These are phyloP conservation scores for Tenthredo scrophulariae DNA, from an alignment of 2,888 invertebrate genomes.

Conservation along the genomic window DNA sequence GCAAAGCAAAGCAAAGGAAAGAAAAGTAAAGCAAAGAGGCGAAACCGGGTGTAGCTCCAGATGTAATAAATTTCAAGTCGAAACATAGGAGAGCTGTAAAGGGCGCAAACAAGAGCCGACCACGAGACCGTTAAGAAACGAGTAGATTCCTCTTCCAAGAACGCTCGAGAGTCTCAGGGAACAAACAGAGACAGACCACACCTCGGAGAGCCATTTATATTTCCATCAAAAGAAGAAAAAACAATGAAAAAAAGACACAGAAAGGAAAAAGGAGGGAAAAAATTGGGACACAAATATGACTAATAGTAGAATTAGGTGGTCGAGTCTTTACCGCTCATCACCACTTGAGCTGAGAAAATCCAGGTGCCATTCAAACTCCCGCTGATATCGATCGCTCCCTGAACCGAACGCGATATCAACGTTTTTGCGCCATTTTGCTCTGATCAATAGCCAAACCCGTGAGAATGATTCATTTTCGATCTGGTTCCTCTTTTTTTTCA, in stretches of 20 bases:
- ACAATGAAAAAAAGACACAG: not conserved
- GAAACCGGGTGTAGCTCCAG: not conserved
- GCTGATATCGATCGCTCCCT: constrained; percentile 20
- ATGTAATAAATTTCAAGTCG: constrained; percentile 55
- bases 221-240: not conserved
- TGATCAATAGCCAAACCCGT: not conserved
- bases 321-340: not conserved
- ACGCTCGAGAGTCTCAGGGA: not conserved
- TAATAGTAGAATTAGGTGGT: not conserved
- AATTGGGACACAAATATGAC: not conserved
- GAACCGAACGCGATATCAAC: constrained; percentile 21
- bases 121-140: not conserved
- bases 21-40: not conserved
- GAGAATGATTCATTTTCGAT: constrained; percentile 25
- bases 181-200: constrained; percentile 24
- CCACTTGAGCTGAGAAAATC: constrained; percentile 42
- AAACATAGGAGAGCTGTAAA: constrained; percentile 67
- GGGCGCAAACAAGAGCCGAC: constrained; percentile 64
- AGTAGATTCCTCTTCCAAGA: constrained; percentile 11
- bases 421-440: not conserved
- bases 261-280: not conserved
- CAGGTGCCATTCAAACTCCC: constrained; percentile 33
- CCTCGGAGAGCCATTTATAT: constrained; percentile 7
- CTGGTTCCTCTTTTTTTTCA: constrained; percentile 36
- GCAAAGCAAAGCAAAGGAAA: not conserved